phyloP scores from a whole-genome alignment of 2,888 invertebrate species.

The Dichetophora obliterata region DNA sequence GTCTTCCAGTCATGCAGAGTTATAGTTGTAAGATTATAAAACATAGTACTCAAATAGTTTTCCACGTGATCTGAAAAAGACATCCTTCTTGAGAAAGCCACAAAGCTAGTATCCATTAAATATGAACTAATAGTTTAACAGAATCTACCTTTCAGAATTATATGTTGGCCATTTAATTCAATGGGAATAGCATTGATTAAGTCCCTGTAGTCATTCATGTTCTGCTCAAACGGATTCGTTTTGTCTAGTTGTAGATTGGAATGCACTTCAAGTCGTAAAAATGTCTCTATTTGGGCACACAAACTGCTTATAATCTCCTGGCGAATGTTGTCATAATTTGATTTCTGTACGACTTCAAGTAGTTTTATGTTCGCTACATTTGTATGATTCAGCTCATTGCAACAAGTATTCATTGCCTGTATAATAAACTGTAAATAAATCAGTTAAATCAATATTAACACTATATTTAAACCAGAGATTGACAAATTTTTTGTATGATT shows the following conservation, averaged over 20 bases:
- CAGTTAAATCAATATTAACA: neutral
- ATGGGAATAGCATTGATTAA: conserved; percentile 74
- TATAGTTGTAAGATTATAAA: conserved; percentile 97
- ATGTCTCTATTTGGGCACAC: conserved; percentile 91
- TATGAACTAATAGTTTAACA: neutral
- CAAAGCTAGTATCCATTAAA: neutral
- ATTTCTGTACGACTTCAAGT: conserved; percentile 56
- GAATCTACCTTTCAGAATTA: conserved; percentile 75
- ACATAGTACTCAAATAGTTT: conserved; percentile 92
- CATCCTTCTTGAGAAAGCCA: conserved; percentile 51
- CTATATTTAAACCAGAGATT: neutral
- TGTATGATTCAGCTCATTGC: conserved; percentile 47
- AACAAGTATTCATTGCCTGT: conserved; percentile 70
- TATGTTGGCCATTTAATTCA: conserved; percentile 73
- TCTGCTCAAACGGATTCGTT: conserved; percentile 77
- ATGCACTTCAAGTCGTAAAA: conserved; percentile 92
- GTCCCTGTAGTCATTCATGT: conserved; percentile 73
- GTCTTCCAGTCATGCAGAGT: conserved; percentile 98
- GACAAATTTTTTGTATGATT: neutral
- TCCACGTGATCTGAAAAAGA: conserved; percentile 75
- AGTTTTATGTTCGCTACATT: conserved; percentile 56
- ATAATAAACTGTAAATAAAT: conserved; percentile 70
- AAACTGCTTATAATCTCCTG: conserved; percentile 77
- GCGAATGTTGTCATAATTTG: conserved; percentile 68
- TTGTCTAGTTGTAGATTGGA: conserved; percentile 86